Base-by-base conservation (phyloP, 2,797 vertebrate genomes). In the Tokudaia muenninki region DNA sequence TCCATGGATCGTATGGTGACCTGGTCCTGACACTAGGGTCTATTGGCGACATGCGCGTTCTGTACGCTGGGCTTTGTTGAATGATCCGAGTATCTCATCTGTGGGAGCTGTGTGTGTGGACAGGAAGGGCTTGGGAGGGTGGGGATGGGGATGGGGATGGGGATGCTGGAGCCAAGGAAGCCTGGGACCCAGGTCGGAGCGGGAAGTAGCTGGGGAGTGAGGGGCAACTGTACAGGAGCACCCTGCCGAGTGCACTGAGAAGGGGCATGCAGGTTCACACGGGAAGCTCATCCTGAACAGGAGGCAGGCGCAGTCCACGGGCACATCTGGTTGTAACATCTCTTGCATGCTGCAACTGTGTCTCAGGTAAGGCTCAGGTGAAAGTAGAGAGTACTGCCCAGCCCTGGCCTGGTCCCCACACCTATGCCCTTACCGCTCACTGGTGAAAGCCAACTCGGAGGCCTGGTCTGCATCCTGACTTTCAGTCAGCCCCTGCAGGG, bases 361-460 rank as follows among this genome's bases (percentile, higher is more conserved):
- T 44, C 26, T 37, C 41, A 77, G 31, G 65, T 44, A 11, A 79
- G 24, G 61, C 65, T 2, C 17, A 1, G 52, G 34, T 2, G 29
- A 67, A 41, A 41, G 81, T 61, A 19, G 57, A 91, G 44, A 37
- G 13, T 80, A 65, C 14, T 24, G 2, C 29, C 41, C 55, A 21
- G 50, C 63, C 22, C 77, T 19, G 4, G 52, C 11, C n/a, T 44
- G 55, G 55, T 7, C 29, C 41, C 37, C 13, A 3, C 29, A n/a
- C 21, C 55, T 6, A 16, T 19, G 21, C 74, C 0, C 0, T 96
- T 99, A 99, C 99, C 99, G 99, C 98, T 99, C 98, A 34, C 98
- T 99, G 86, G 99, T 99, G 98, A 99, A 99, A 91, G 98, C 98
- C 67, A 99, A 99, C 95, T 99, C 99, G 50, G 95, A 98, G 0